phyloP scores from a whole-genome alignment of 2,113 vertebrate species.

The crab-eating macaque (Macaca fascicularis) region DNA sequence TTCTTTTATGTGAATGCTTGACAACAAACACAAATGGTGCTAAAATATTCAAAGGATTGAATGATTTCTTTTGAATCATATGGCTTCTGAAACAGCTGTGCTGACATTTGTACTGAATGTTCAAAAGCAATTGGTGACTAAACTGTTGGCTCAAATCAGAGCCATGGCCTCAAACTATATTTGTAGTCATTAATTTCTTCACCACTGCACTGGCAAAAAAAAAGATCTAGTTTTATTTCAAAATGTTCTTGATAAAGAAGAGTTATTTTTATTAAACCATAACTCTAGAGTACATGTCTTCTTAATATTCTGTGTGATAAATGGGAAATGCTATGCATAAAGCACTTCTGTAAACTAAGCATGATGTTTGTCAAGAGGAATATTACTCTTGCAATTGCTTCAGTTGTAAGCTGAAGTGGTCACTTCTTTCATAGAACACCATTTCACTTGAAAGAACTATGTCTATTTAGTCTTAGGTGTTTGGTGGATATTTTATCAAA shows the following conservation, averaged over 20 bases:
- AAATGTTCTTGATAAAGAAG: background rate
- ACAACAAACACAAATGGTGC: background rate
- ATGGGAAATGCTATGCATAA: background rate
- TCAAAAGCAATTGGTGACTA: background rate
- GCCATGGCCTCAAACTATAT: background rate
- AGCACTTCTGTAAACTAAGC: background rate
- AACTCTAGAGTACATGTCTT: background rate
- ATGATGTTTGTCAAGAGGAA: background rate
- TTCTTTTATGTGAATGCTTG: background rate
- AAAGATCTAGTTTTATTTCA: background rate
- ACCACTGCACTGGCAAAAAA: background rate
- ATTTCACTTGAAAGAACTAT: background rate
- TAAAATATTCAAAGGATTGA: background rate
- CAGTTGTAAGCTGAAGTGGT: background rate
- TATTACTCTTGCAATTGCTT: background rate
- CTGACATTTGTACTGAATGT: background rate
- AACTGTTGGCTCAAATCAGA: background rate
- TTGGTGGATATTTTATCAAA: background rate
- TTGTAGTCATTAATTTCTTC: background rate
- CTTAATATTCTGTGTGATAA: background rate
- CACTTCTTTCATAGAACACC: background rate
- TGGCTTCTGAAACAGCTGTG: background rate
- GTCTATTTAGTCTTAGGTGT: background rate
- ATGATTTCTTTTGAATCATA: background rate
- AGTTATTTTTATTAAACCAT: background rate